Evolutionary conservation across 2,888 invertebrate species (phyloP), one percentile per base, ranked within the genome.

Genomic region (Calameuta filiformis): DNA sequence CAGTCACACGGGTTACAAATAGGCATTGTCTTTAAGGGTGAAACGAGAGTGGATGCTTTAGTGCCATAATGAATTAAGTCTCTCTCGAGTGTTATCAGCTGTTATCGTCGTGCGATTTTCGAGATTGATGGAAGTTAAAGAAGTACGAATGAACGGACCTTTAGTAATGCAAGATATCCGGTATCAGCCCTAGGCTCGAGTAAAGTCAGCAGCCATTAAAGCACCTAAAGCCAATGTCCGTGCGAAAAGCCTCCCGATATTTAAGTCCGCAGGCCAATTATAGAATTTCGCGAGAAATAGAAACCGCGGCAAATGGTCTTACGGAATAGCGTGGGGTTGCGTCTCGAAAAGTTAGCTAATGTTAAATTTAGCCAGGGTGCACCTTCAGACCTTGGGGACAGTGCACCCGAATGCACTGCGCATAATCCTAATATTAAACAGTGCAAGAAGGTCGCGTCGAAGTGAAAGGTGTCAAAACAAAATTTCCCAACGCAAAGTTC

Each of bases 311-410:
- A 56, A 56, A 56, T 23, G 56, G 86, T 84, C 78, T 82, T 77
- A 79, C 79, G 77, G 87, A 86, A 87, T 86, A 88, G 86, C 85
- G 81, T 79, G 80, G 83, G 83, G 83, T 83, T 82, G 82, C 83
- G 82, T 80, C 83, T 23, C 3, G 85, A 86, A 88, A 87, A 88
- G 86, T 87, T 88, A 84, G 82, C 84, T 84, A 82, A 80, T 76
- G 86, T 87, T 89, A 89, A 87, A 89, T 86, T 87, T 89, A 87
- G 86, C 78, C 76, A 76, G 80, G 79, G 80, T 82, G 82, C 81
- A 56, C 56, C 9, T 56, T 81, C 84, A 85, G 82, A 12, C 83
- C 84, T 87, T 83, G 85, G 80, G 82, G 83, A 84, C 83, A 79
- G 73, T 83, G 83, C 84, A 83, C 83, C 75, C 35, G 15, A 35